Conservation (phyloP, 2,888 invertebrate genomes). For the Drosophila lutescens region DNA sequence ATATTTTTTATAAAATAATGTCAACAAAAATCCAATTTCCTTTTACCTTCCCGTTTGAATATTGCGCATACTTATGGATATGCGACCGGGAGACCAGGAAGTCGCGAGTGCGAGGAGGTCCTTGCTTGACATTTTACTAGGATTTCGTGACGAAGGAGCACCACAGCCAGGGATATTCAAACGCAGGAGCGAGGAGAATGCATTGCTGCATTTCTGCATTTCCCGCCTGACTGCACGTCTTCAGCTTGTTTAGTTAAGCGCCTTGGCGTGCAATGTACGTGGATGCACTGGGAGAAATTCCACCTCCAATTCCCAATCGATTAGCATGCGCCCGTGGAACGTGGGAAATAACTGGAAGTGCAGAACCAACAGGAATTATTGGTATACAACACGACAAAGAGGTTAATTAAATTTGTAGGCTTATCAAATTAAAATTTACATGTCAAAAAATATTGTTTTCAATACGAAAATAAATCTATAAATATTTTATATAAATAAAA, state of each 20-base stretch:
- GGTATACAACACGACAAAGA: too few species aligned
- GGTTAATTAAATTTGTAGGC: too few species aligned
- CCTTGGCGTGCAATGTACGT: slow-evolving; percentile 16
- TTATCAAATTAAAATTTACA: too few species aligned
- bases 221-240: slow-evolving; percentile 33
- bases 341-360: not conserved
- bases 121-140: slow-evolving; percentile 53
- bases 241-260: slow-evolving; percentile 46
- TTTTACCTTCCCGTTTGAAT: slow-evolving; percentile 68
- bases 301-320: slow-evolving; percentile 7
- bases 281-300: slow-evolving; percentile 33
- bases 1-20: slow-evolving; percentile 76
- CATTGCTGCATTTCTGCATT: slow-evolving; percentile 3
- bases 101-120: not conserved
- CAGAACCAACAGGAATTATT: not conserved
- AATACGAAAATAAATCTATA: too few species aligned
- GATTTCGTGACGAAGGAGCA: slow-evolving; percentile 34
- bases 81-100: slow-evolving; percentile 13
- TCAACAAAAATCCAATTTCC: slow-evolving; percentile 80
- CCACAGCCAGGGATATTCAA: not conserved
- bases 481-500: too few species aligned
- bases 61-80: slow-evolving; percentile 39
- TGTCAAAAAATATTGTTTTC: too few species aligned
- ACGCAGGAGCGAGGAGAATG: slow-evolving; percentile 16
- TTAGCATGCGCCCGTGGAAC: slow-evolving; percentile 14